Conservation (phyloP, 2,888 invertebrate genomes). For the Cosmia pyralina region DNA sequence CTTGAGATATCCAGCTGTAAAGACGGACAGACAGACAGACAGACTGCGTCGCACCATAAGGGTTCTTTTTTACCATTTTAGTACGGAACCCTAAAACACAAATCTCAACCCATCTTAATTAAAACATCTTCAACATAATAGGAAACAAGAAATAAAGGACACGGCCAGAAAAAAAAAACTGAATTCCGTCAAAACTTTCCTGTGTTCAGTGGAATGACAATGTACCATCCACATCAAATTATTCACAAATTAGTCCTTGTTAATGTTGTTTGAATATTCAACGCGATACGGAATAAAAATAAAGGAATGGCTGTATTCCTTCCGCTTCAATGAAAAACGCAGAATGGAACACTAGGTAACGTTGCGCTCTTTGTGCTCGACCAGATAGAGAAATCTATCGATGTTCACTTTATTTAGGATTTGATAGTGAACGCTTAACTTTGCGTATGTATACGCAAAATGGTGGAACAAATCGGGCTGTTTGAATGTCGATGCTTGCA, state of each 20-base stretch:
- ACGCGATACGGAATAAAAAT: constrained; percentile 58
- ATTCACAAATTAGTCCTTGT: constrained; percentile 64
- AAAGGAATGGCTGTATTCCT: constrained; percentile 66
- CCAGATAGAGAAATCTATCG: constrained; percentile 66
- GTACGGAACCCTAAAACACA: background rate
- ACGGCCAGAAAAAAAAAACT: constrained; percentile 37
- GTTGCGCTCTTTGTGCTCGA: constrained; percentile 68
- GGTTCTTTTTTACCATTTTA: too few species aligned
- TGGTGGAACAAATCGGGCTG: constrained; percentile 1
- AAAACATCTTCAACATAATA: constrained; percentile 43
- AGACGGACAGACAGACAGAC: too few species aligned
- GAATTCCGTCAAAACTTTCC: constrained; percentile 37
- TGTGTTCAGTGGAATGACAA: constrained; percentile 51
- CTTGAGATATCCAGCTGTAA: too few species aligned
- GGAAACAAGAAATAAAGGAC: constrained; percentile 33
- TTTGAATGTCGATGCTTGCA: background rate
- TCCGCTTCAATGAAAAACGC: constrained; percentile 66
- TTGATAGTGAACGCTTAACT: constrained; percentile 34
- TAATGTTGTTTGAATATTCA: constrained; percentile 65
- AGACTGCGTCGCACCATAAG: too few species aligned
- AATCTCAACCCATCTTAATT: constrained; percentile 26
- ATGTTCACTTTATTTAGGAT: constrained; percentile 56
- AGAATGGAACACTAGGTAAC: constrained; percentile 64
- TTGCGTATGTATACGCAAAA: constrained; percentile 15
- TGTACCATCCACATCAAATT: constrained; percentile 59